Evolutionary conservation across 2,113 vertebrate genomes (phyloP), one percentile per base, ranked within the genome.

Genomic region (Glareola pratincola): DNA sequence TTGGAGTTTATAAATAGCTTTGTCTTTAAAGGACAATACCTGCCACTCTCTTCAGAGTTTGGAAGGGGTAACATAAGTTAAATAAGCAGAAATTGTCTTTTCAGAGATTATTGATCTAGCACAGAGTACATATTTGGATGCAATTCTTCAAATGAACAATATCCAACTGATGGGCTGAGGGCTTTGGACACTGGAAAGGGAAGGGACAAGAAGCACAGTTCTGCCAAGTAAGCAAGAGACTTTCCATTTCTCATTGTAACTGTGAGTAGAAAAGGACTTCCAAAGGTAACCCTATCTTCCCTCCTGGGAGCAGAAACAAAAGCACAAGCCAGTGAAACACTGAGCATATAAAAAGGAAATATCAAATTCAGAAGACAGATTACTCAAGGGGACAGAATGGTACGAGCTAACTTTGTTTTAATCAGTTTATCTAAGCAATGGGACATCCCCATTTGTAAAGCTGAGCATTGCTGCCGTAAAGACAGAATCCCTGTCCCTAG

Each of bases 281-380:
- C 77, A 94, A 74, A 90, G 72, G 96, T 91, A 96, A 96, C 50
- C 13, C 50, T 90, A 95, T 66, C 73, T 73, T 91, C 67, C 45
- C 89, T 85, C 56, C 57, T 79, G 88, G 96, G 71, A 92, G n/a
- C 3, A 95, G 77, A 74, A 71, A 95, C 81, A 95, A 96, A 93
- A 94, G 81, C 68, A 93, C 48, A 82, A 60, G 91, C 9, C 74
- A 92, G 50, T 24, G 32, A 73, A 94, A 89, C 80, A 95, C 26
- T 59, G 67, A 41, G 80, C 74, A 85, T 4, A 20, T 34, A 64
- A 63, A 95, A 90, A 79, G 69, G 37, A 97, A 95, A 92, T 69
- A 95, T 10, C 79, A 78, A 66, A 82, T 82, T 76, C 81, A 92
- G 66, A 92, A 89, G 57, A 62, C 67, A 87, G 47, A 71, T 82